These are phyloP conservation scores for Periophthalmus magnuspinnatus DNA, from an alignment of 2,797 vertebrate species.

Conservation along the genomic window DNA sequence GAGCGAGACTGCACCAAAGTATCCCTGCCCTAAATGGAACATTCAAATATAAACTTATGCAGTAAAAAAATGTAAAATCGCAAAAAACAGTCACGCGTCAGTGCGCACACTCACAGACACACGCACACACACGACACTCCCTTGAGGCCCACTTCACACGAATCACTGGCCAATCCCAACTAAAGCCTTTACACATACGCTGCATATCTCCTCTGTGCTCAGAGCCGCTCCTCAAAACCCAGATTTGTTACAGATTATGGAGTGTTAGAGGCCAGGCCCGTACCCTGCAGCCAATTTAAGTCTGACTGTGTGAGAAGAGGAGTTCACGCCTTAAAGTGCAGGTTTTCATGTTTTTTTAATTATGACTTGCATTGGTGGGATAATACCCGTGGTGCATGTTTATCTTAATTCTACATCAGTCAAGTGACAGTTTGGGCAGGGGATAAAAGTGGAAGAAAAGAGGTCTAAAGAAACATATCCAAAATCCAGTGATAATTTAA, in stretches of 20 bases:
- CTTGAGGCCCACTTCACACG: constrained; percentile 46
- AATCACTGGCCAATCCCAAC: constrained; percentile 47
- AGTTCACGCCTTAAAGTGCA: constrained; percentile 38
- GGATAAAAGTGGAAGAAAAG: too few relatives aligned
- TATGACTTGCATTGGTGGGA: too few relatives aligned
- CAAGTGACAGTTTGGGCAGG: too few relatives aligned
- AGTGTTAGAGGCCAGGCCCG: constrained; percentile 20
- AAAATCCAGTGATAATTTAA: too few relatives aligned
- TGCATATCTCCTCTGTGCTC: constrained; percentile 28
- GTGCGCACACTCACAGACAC: constrained; percentile 22
- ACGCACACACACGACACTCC: constrained; percentile 34
- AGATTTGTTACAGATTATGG: constrained; percentile 55
- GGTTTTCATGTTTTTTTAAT: too few relatives aligned
- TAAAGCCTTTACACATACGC: constrained; percentile 41
- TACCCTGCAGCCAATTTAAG: constrained; percentile 46
- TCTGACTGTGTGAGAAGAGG: constrained; percentile 13
- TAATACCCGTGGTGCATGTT: too few relatives aligned
- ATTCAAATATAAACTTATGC: too few relatives aligned
- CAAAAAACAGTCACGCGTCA: not conserved
- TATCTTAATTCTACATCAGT: too few relatives aligned
- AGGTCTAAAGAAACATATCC: too few relatives aligned
- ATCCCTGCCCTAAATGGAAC: too few relatives aligned
- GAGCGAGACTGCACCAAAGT: too few relatives aligned
- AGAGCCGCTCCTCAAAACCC: constrained; percentile 37
- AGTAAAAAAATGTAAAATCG: not conserved